Percentiles rank a stretch among this genome's conserved stretches.
These are phyloP conservation scores for Zaprionus camerounensis DNA, from an alignment of 1,140 invertebrate genomes.

Conservation along the genomic window DNA sequence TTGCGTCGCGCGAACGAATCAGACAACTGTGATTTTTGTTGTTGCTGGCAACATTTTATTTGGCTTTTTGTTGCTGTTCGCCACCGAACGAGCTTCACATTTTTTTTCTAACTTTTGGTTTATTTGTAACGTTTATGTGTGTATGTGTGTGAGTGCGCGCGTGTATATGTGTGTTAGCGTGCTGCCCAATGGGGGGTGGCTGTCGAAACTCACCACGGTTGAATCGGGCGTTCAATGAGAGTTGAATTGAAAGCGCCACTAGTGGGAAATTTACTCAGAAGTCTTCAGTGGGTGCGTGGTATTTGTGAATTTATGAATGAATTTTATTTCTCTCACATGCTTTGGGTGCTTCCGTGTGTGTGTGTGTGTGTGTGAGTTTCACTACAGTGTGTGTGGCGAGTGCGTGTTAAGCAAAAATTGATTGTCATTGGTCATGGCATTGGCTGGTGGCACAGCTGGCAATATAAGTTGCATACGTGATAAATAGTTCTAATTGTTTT, in stretches of 20 bases:
- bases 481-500: constrained; percentile 24
- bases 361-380: constrained; percentile 16
- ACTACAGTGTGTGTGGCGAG: constrained; percentile 21
- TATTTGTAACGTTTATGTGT: constrained; percentile 34
- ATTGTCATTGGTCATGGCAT: constrained; percentile 78
- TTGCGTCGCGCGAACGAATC: constrained; percentile 81
- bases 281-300: constrained; percentile 41
- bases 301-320: constrained; percentile 70
- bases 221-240: constrained; percentile 49
- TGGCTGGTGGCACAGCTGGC: constrained; percentile 30
- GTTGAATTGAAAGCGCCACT: constrained; percentile 50
- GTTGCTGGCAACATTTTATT: constrained; percentile 76
- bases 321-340: constrained; percentile 22
- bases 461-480: constrained; percentile 22
- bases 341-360: background rate
- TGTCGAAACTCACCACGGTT: constrained; percentile 62
- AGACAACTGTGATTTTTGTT: constrained; percentile 84
- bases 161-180: constrained; percentile 29
- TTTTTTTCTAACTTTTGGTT: constrained; percentile 71
- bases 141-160: constrained; percentile 46
- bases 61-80: constrained; percentile 70
- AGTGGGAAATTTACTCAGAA: constrained; percentile 69
- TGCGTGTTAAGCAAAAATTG: constrained; percentile 66
- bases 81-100: constrained; percentile 47
- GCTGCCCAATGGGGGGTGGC: constrained; percentile 73